Evolutionary conservation across 2,113 vertebrate genomes (phyloP), one percentile per base, ranked within the genome.

Genomic region (Pomatostomus ruficeps): DNA sequence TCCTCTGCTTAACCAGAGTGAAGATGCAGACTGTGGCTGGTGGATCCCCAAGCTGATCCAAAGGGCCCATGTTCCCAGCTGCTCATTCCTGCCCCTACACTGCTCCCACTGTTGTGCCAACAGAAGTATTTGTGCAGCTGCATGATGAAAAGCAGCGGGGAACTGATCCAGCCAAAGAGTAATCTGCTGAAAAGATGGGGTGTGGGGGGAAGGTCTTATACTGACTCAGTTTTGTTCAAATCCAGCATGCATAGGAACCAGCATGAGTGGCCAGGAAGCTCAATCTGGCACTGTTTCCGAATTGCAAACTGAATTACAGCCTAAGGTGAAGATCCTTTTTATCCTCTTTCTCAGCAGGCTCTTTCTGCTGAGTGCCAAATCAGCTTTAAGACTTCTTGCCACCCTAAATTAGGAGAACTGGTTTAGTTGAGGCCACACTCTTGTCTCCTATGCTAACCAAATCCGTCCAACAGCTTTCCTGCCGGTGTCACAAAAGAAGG

Each of bases 51-150:
- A 77, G 19, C 63, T 43, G 62, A 90, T 62, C 78, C 35, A 65
- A 90, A 85, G 38, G 71, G 46, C 6, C 75, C 4, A 0, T 74
- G 88, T 58, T 89, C 74, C 90, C 67, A 93, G 78, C 42, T 12
- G 85, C 92, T 94, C 90, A 62, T 80, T 88, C 49, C 58, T 89
- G 74, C 49, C 85, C 93, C 88, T 93, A 73, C 67, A 46, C 54
- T 88, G 82, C 43, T 95, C 78, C 62, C 55, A 74, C 67, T 83
- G 88, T 79, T 91, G 85, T 76, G 79, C 85, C 92, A 93, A 93
- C 78, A 83, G 74, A 93, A 90, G 54, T 62, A 80, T 92, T 95
- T 93, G 63, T 67, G 79, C 92, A 97, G 91, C 95, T 95, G 85
- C 8, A 2, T 31, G 51, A 90, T 70, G 85, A 97, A 96, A 94